A percentile compares a stretch with the other conserved stretches of the same genome.
phyloP scores from a whole-genome alignment of 2,113 vertebrate genomes.

The Propithecus coquereli region DNA sequence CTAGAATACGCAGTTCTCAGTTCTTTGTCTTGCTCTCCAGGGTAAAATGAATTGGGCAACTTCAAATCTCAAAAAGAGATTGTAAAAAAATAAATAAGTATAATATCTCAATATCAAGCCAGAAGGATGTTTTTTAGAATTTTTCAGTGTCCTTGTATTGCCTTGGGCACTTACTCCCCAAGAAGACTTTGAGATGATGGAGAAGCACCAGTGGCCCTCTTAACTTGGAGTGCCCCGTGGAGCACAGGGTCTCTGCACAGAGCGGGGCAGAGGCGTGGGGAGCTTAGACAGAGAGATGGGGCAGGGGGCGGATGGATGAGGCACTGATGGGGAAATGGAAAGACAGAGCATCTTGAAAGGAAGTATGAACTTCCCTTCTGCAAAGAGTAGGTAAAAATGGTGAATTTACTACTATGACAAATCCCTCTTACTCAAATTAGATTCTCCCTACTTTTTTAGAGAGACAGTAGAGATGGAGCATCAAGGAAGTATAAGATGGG shows the following conservation, averaged over 20 bases:
- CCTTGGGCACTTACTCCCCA: not conserved
- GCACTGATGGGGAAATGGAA: not conserved
- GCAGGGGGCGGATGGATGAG: not conserved
- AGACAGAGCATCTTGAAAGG: not conserved
- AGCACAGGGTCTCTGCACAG: not conserved
- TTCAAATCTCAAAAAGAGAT: not conserved
- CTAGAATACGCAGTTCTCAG: no score
- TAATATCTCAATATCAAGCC: not conserved
- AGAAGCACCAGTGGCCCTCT: not conserved
- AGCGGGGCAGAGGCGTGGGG: not conserved
- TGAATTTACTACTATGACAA: no score
- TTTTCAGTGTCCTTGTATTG: not conserved
- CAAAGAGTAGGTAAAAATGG: not conserved
- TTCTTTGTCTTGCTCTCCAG: not conserved
- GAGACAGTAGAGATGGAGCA: no score
- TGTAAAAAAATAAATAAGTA: not conserved
- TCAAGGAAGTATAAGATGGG: accelerated
- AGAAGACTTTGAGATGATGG: not conserved
- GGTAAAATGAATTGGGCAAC: not conserved
- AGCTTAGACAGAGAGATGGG: not conserved
- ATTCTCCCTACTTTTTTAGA: not conserved
- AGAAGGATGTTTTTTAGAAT: not conserved
- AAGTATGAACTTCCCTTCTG: not conserved
- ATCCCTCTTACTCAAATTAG: not conserved
- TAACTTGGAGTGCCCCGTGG: not conserved